Percentiles rank a stretch among this genome's conserved stretches.
Evolutionary conservation across 2,797 vertebrate species (phyloP).

Genomic region (Cetoscarus ocellatus): DNA sequence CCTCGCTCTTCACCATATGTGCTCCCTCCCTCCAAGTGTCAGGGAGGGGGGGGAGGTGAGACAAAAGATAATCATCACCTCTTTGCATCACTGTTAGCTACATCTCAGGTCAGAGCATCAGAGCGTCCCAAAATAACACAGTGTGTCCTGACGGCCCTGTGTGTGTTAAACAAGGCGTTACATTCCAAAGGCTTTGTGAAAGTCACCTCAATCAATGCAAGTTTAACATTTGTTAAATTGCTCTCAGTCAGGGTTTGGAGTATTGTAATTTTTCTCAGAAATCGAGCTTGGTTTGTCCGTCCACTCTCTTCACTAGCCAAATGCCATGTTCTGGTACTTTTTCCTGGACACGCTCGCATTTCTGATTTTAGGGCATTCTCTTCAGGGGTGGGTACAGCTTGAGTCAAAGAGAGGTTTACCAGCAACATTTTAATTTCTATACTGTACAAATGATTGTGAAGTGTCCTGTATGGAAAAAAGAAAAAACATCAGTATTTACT

Average conservation of each 20-base stretch:
- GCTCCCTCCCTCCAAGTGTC: conserved; percentile 59
- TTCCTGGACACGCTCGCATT: conserved; percentile 49
- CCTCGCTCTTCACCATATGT: conserved; percentile 74
- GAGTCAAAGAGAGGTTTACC: conserved; percentile 76
- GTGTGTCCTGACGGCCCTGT: conserved; percentile 55
- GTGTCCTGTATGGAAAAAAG: conserved; percentile 66
- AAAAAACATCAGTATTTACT: conserved; percentile 63
- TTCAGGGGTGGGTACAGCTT: conserved; percentile 45
- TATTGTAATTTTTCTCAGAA: conserved; percentile 44
- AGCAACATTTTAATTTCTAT: conserved; percentile 74
- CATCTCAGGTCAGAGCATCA: conserved; percentile 75
- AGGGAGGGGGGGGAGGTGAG: conserved; percentile 56
- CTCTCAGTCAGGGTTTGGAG: conserved; percentile 59
- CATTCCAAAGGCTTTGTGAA: conserved; percentile 74
- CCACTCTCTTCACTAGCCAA: conserved; percentile 43
- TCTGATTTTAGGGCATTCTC: conserved; percentile 68
- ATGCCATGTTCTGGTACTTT: conserved; percentile 39
- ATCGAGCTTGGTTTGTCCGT: conserved; percentile 41
- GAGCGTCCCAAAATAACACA: conserved; percentile 72
- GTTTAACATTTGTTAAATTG: conserved; percentile 35
- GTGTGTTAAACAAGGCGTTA: conserved; percentile 51
- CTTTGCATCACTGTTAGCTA: conserved; percentile 72
- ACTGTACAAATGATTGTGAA: conserved; percentile 72
- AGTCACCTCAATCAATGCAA: conserved; percentile 59
- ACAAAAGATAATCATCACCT: conserved; percentile 72